Percentiles rank a stretch among this genome's conserved stretches.
Conservation (phyloP, 2,797 vertebrate genomes). For the Rhinogobio ventralis region DNA sequence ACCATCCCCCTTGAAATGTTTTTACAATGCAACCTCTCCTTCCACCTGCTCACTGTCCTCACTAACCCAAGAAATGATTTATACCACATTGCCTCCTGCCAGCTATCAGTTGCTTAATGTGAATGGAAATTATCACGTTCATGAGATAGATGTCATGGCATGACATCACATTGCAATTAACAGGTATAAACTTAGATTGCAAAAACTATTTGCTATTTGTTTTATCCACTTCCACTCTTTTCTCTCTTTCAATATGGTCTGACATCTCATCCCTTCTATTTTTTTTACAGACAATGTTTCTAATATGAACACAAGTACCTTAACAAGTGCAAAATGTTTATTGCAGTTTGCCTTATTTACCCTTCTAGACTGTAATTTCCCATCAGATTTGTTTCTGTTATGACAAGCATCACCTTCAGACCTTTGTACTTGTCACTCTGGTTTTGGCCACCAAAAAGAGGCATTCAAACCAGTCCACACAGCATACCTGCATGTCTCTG, state of each 20-base stretch:
- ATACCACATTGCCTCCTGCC: conserved; percentile 47
- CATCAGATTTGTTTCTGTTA: not conserved
- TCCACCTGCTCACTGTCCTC: conserved; percentile 69
- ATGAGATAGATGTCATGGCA: conserved; percentile 18
- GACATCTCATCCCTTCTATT: not conserved
- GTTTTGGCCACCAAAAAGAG: conserved; percentile 61
- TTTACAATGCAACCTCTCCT: not conserved
- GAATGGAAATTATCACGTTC: conserved; percentile 44
- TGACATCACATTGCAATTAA: conserved; percentile 7
- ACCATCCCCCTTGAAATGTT: not conserved
- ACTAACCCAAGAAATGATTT: conserved; percentile 63
- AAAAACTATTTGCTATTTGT: not conserved
- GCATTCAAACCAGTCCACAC: conserved; percentile 42
- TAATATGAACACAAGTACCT: not conserved
- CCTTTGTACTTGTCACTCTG: not conserved
- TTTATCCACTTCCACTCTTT: not conserved
- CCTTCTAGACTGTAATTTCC: not conserved
- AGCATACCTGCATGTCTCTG: conserved; percentile 43
- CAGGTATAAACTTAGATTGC: not conserved
- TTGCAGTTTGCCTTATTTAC: not conserved
- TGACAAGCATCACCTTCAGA: not conserved
- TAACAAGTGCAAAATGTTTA: not conserved
- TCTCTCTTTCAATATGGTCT: not conserved
- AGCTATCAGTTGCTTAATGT: conserved; percentile 40
- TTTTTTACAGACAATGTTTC: not conserved